A percentile compares a stretch with the other conserved stretches of the same genome.
Evolutionary conservation across 1,140 invertebrate genomes (phyloP).

Genomic region (Zaprionus vittiger): DNA sequence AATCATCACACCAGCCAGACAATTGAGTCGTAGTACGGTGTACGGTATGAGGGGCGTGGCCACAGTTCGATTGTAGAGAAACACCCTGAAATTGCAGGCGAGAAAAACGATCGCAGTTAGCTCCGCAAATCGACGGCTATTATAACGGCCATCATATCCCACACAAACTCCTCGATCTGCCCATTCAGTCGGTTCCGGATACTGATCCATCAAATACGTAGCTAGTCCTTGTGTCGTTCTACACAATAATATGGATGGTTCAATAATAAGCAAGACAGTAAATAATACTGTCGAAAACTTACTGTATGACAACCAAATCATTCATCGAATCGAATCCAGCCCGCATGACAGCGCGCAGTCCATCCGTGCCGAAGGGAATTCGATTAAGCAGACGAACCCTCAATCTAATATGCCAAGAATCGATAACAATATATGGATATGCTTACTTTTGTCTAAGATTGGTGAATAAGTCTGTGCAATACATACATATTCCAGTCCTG

Average conservation of each 20-base stretch:
- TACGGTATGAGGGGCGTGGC: constrained; percentile 98
- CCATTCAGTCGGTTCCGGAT: constrained; percentile 79
- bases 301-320: constrained; percentile 97
- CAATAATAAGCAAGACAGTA: background rate
- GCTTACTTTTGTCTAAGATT: background rate
- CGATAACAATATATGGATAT: too few relatives aligned
- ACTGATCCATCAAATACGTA: constrained; percentile 89
- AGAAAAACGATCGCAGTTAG: constrained; percentile 94
- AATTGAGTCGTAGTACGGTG: constrained; percentile 89
- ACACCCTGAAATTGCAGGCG: constrained; percentile 91
- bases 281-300: constrained; percentile 8
- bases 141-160: constrained; percentile 97
- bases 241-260: background rate
- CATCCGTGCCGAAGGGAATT: constrained; percentile 95
- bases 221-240: constrained; percentile 95
- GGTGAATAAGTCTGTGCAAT: background rate
- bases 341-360: constrained; percentile 95
- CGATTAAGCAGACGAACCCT: constrained; percentile 83
- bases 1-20: constrained; percentile 95
- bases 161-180: constrained; percentile 91
- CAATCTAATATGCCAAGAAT: constrained; percentile 40
- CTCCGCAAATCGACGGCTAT: constrained; percentile 97
- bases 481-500: constrained; percentile 65
- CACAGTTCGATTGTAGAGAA: constrained; percentile 90
- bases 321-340: constrained; percentile 98